These are phyloP conservation scores for Cecropterus lyciades DNA, from an alignment of 1,140 invertebrate species.

Conservation along the genomic window DNA sequence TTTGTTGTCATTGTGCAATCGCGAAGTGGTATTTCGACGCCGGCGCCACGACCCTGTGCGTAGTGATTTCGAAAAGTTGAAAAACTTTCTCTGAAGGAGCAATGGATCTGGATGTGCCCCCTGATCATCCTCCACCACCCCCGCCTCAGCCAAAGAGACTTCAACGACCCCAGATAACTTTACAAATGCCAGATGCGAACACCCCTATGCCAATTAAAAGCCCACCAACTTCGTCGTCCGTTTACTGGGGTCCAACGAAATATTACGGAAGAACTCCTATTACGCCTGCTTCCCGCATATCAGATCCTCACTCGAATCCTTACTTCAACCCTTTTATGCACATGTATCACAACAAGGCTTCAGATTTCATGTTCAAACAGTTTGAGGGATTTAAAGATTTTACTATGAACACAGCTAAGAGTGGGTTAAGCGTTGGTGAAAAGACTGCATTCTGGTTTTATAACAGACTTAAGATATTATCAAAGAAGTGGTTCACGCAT, in stretches of 20 bases:
- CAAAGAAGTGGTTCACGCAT: constrained; percentile 94
- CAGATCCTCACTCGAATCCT: constrained; percentile 72
- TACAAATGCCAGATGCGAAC: constrained; percentile 82
- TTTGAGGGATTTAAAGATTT: constrained; percentile 91
- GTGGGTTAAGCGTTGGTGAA: constrained; percentile 92
- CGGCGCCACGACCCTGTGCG: constrained; percentile 48
- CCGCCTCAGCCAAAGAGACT: constrained; percentile 55
- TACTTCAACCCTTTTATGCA: constrained; percentile 85
- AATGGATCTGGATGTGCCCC: constrained; percentile 62
- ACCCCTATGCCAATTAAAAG: constrained; percentile 62
- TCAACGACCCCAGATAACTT: constrained; percentile 82
- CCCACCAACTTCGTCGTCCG: constrained; percentile 68
- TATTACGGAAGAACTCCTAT: constrained; percentile 70
- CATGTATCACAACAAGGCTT: constrained; percentile 87
- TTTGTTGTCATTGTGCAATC: constrained; percentile 40
- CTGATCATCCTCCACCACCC: constrained; percentile 60
- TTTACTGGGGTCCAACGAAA: constrained; percentile 75
- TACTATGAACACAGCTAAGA: constrained; percentile 88
- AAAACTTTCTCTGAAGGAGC: constrained; percentile 23
- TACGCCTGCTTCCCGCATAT: constrained; percentile 79
- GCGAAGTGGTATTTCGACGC: constrained; percentile 45
- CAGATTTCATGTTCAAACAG: constrained; percentile 90
- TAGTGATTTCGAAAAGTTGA: constrained; percentile 16
- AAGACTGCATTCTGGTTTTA: constrained; percentile 92
- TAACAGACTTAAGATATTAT: constrained; percentile 90